A percentile compares a stretch with the other conserved stretches of the same genome.
Conservation (phyloP, 2,797 vertebrate genomes). For the Trachops cirrhosus region DNA sequence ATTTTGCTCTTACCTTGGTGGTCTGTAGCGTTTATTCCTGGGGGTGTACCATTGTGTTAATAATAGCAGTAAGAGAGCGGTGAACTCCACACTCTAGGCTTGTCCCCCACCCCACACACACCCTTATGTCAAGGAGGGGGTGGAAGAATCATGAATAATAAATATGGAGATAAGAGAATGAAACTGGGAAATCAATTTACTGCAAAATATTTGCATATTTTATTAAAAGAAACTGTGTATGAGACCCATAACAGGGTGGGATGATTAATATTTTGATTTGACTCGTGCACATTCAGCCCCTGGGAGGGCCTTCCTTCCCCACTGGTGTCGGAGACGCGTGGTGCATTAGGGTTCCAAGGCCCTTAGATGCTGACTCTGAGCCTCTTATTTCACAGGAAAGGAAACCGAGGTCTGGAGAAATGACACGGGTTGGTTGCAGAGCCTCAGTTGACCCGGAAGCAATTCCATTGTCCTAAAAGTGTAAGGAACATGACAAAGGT, state of each 20-base stretch:
- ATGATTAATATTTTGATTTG: slow-evolving; percentile 86
- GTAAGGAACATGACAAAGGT: not conserved
- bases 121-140: slow-evolving; percentile 72
- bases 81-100: slow-evolving; percentile 48
- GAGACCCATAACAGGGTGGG: slow-evolving; percentile 82
- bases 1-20: slow-evolving; percentile 75
- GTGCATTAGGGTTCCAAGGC: not conserved
- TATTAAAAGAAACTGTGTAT: slow-evolving; percentile 88
- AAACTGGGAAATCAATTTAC: slow-evolving; percentile 89
- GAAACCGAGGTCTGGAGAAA: not conserved
- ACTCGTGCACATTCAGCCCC: slow-evolving; percentile 82
- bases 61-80: slow-evolving; percentile 79
- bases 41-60: slow-evolving; percentile 73
- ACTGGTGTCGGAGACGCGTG: not conserved
- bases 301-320: slow-evolving; percentile 74
- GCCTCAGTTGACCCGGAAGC: not conserved
- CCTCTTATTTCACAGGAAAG: not conserved
- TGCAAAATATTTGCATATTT: slow-evolving; percentile 90
- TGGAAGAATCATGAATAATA: slow-evolving; percentile 87
- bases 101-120: not conserved
- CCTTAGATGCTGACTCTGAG: fast-evolving
- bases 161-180: slow-evolving; percentile 88
- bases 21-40: slow-evolving; percentile 78
- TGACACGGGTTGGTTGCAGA: not conserved
- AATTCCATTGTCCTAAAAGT: not conserved